Percentiles rank a stretch among this genome's conserved stretches.
Evolutionary conservation across 35 echinoderm and acorn worm species (phyloP).

Genomic region (Eucidaris tribuloides): DNA sequence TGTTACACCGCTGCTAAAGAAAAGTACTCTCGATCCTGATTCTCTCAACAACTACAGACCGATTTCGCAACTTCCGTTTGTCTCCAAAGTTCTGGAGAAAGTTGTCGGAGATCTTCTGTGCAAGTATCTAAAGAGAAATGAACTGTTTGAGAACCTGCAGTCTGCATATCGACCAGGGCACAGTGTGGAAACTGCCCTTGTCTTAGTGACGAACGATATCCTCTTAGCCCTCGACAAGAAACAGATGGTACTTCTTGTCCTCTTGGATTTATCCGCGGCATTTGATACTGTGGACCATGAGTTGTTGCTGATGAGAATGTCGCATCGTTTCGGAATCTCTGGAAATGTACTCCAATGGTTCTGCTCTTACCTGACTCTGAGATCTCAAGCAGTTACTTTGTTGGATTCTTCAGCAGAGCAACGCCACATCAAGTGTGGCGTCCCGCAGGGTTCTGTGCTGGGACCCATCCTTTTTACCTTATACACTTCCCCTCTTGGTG

Average conservation of each 20-base stretch:
- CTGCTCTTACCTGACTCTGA: conserved; percentile 2
- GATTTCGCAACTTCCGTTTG: conserved; percentile 43
- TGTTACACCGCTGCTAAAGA: neutral
- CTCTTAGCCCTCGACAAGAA: neutral
- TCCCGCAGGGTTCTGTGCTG: conserved; percentile 33
- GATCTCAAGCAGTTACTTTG: neutral
- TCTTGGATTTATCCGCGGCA: conserved; percentile 17
- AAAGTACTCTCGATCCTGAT: neutral
- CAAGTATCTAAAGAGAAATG: conserved; percentile 5
- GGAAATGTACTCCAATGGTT: conserved; percentile 34
- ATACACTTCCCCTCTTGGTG: conserved; percentile 1
- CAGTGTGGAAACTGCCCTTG: conserved; percentile 30
- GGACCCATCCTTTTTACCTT: conserved; percentile 25
- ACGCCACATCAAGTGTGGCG: neutral
- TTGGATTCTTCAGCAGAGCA: neutral
- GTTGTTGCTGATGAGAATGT: neutral
- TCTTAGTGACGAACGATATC: conserved; percentile 31
- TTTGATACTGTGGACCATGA: conserved; percentile 30
- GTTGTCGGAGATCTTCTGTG: neutral
- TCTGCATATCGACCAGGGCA: conserved; percentile 43
- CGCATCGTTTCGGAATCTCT: neutral
- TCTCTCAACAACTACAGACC: conserved; percentile 42
- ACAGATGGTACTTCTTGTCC: neutral
- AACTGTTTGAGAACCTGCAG: neutral
- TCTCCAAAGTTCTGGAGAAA: conserved; percentile 30